Evolutionary conservation across 2,888 invertebrate genomes (phyloP), one percentile per base, ranked within the genome.

Genomic region (Cecidostiba fungosa): DNA sequence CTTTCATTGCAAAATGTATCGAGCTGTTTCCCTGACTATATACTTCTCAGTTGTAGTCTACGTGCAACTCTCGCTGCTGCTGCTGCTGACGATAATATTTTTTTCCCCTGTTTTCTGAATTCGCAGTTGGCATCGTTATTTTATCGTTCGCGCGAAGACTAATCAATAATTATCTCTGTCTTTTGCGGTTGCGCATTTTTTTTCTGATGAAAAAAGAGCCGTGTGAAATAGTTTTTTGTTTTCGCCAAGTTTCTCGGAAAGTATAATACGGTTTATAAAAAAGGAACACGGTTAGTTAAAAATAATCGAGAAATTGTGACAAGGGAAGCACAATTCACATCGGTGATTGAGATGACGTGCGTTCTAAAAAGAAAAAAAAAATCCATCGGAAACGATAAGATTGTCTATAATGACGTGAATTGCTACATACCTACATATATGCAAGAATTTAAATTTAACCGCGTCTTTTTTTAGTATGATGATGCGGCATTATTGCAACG

Each of bases 1-100:
- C 80, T 80, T 72, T 80, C 39, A 73, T 80, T 73, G 72, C 80
- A 80, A 80, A 80, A 80, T 59, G 26, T 72, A 72, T 72, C 70
- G 70, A 39, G 47, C 47, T 50, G 66, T 54, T 16, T 16, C 72
- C 23, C 23, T 19, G 66, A 8, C 19, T 66, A 14, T 59, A 59
- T 26, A 62, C 23, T 62, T 23, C 16, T 39, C 8, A 12, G n/a
- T n/a, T n/a, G 14, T 14, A 14, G 29, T 66, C 62, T 36, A 16
- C 23, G 62, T 8, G 10, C n/a, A 16, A 6, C n/a, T 69, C 50
- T 26, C 2, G 19, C 36, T 6, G 19, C 0, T n/a, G 23, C 6
- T n/a, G 54, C n/a, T 50, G 23, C 54, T 59, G 8, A 19, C 54
- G 66, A 66, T 66, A 16, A 29, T 66, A 62, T 26, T 29, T 29